A percentile compares a stretch with the other conserved stretches of the same genome.
Evolutionary conservation across 2,113 vertebrate species (phyloP).

Genomic region (Hiodon tergisus): DNA sequence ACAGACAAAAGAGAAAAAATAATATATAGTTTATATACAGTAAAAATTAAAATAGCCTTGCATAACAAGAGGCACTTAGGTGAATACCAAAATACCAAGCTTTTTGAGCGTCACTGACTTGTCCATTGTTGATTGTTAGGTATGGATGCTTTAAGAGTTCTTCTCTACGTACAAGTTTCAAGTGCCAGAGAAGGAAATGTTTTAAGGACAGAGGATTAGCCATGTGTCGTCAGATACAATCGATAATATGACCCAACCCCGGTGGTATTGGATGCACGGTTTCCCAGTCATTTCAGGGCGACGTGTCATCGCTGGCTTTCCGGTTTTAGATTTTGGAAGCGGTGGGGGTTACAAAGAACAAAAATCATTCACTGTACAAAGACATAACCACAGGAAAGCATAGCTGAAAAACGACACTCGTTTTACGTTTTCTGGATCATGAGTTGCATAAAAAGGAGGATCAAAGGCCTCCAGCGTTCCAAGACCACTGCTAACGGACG

Average conservation of each 20-base stretch:
- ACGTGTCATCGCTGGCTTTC: no score
- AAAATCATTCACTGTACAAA: neutral
- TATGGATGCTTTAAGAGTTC: conserved; percentile 24
- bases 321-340: neutral
- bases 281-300: no score
- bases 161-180: neutral
- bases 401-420: no score
- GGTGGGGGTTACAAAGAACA: neutral
- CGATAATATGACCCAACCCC: neutral
- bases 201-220: conserved; percentile 1
- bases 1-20: conserved; percentile 46
- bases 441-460: no score
- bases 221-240: neutral
- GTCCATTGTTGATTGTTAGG: conserved; percentile 22
- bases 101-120: conserved; percentile 19
- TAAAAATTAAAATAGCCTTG: conserved; percentile 40
- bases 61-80: conserved; percentile 33
- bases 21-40: conserved; percentile 54
- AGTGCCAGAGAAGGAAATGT: conserved; percentile 29
- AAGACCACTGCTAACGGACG: neutral
- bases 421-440: no score
- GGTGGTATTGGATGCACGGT: no score
- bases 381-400: neutral
- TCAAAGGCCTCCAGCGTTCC: no score
- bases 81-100: conserved; percentile 24